Evolutionary conservation across 2,888 invertebrate genomes (phyloP), one percentile per base, ranked within the genome.

Genomic region (Sesia apiformis): DNA sequence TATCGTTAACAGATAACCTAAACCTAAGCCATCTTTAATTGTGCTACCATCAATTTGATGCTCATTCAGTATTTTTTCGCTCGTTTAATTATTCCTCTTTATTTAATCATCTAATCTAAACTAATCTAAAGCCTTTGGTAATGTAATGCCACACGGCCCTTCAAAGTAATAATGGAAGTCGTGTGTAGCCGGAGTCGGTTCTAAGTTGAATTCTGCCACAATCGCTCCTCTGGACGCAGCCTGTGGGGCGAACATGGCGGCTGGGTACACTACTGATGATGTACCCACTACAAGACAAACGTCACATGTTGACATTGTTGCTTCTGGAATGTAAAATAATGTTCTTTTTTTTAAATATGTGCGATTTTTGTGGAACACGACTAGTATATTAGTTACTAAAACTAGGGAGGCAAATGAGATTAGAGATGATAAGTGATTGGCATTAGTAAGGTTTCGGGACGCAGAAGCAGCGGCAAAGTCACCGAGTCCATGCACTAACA

Each of bases 191-290:
- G 86, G 82, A 0, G 90, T 90, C 0, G 84, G 73, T 66, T 89
- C 88, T 5, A 90, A 64, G 59, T 89, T 89, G 49, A 59, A 59
- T 55, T 88, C 88, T 0, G 88, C 88, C 1, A 88, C 86, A 0
- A 75, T 63, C 0, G 86, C 91, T 2, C 95, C 95, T 56, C 94
- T 88, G 0, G 88, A 82, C 0, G 95, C 94, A 0, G 95, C 94
- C 65, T 90, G 86, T 0, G 96, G 96, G 0, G 96, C 96, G 84
- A 96, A 96, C 93, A 94, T 93, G 4, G 96, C 95, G 0, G 96
- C 96, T 0, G 96, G 97, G 76, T 96, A 96, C 3, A 97, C 96
- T 0, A 95, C 92, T 0, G 96, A 95, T 0, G 96, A 96, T 7
- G 96, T 97, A 4, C 97, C 97, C 52, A 97, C 93, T 8, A 97